Evolutionary conservation across 2,113 vertebrate genomes (phyloP).

Genomic region (Bufo gargarizans): DNA sequence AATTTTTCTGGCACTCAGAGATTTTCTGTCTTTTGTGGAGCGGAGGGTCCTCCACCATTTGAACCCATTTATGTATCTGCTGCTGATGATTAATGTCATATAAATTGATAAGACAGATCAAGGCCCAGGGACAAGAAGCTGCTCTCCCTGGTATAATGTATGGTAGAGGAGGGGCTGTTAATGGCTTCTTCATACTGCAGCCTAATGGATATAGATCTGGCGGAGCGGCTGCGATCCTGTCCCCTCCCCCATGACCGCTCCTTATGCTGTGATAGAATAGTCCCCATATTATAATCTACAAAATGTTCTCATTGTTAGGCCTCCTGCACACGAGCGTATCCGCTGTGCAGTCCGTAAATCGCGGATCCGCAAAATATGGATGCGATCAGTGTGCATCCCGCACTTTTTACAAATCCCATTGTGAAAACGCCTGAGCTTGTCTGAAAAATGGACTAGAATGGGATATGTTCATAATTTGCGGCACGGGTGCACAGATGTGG

Average conservation of each 20-base stretch:
- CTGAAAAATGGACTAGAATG: too few relatives aligned
- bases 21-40: not conserved
- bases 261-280: not conserved
- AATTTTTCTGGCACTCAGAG: not conserved
- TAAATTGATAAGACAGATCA: slow-evolving; percentile 17
- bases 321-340: too few relatives aligned
- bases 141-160: not conserved
- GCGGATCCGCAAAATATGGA: too few relatives aligned
- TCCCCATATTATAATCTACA: not conserved
- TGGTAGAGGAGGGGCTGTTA: not conserved
- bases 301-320: not conserved
- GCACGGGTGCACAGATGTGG: too few relatives aligned
- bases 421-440: too few relatives aligned
- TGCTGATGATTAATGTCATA: not conserved
- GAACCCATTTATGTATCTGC: not conserved
- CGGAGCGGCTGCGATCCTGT: not conserved
- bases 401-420: too few relatives aligned
- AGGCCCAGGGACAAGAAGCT: not conserved
- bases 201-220: slow-evolving; percentile 12
- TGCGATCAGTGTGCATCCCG: too few relatives aligned
- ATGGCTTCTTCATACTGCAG: not conserved
- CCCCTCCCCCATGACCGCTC: not conserved
- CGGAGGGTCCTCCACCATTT: not conserved
- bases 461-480: too few relatives aligned
- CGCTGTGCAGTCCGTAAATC: too few relatives aligned